These are phyloP conservation scores for Trichonephila inaurata DNA, from an alignment of 1,140 invertebrate species.

Conservation along the genomic window DNA sequence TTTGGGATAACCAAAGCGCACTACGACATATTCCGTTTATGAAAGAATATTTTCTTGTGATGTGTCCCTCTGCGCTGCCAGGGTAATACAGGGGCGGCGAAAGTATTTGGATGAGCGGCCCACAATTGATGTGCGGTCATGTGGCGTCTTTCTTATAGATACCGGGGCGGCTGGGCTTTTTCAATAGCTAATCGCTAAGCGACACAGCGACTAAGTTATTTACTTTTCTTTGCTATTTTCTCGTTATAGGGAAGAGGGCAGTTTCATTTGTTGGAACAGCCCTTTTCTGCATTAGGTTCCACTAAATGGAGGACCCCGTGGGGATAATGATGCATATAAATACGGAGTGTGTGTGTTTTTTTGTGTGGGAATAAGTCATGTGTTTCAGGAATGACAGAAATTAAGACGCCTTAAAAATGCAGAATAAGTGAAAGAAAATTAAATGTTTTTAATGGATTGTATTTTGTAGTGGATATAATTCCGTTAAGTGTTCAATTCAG, in stretches of 20 bases:
- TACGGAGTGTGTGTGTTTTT: neutral
- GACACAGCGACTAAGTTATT: slow-evolving; percentile 49
- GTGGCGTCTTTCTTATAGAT: slow-evolving; percentile 55
- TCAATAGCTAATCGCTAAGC: slow-evolving; percentile 56
- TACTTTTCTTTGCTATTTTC: neutral
- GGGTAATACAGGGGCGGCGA: slow-evolving; percentile 42
- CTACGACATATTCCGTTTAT: slow-evolving; percentile 42
- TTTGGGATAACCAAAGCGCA: neutral
- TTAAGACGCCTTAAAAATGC: neutral
- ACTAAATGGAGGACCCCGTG: neutral
- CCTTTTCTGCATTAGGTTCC: neutral
- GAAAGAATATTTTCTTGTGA: slow-evolving; percentile 58
- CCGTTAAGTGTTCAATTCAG: too few relatives aligned
- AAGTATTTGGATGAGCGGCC: slow-evolving; percentile 60
- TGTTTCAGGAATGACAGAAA: neutral
- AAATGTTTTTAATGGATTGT: neutral
- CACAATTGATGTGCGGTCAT: slow-evolving; percentile 68
- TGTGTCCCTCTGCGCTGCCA: slow-evolving; percentile 32
- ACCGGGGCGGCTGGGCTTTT: slow-evolving; percentile 48
- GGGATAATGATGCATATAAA: neutral
- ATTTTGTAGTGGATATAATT: too few relatives aligned
- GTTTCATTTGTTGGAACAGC: neutral
- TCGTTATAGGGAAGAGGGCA: neutral
- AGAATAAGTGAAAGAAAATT: neutral
- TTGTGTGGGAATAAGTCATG: neutral